A percentile compares a stretch with the other conserved stretches of the same genome.
Evolutionary conservation across 2,888 invertebrate species (phyloP).

Genomic region (Patella depressa): DNA sequence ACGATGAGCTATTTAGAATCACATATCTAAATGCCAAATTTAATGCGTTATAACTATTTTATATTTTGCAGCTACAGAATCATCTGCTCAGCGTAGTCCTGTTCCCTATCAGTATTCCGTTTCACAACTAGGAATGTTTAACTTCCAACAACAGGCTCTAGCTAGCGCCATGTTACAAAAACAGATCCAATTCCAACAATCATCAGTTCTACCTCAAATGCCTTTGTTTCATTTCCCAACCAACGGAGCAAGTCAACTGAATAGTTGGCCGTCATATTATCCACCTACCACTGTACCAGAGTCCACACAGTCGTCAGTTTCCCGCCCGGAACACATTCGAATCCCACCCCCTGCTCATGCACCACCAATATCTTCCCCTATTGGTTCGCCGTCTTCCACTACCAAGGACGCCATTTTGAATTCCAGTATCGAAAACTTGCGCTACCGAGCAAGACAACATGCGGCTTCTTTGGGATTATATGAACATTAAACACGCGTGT

Average conservation of each 20-base stretch:
- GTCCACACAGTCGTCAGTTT: slow-evolving; percentile 25
- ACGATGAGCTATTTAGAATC: no score
- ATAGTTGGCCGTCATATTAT: slow-evolving; percentile 24
- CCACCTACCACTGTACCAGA: slow-evolving; percentile 24
- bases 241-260: slow-evolving; percentile 19
- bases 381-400: slow-evolving; percentile 16
- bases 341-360: slow-evolving; percentile 27
- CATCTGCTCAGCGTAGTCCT: slow-evolving; percentile 7
- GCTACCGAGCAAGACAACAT: slow-evolving; percentile 55
- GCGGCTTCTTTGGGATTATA: slow-evolving; percentile 45
- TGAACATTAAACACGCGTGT: slow-evolving; percentile 13
- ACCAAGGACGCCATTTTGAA: slow-evolving; percentile 83
- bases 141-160: slow-evolving; percentile 35
- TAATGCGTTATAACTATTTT: neutral
- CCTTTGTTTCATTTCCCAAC: slow-evolving; percentile 17
- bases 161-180: slow-evolving; percentile 32
- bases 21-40: no score
- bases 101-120: slow-evolving; percentile 22
- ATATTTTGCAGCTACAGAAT: neutral
- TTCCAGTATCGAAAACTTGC: slow-evolving; percentile 80
- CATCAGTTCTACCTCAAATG: slow-evolving; percentile 17
- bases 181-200: slow-evolving; percentile 25
- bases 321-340: slow-evolving; percentile 21
- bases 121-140: slow-evolving; percentile 28
- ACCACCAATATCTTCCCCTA: slow-evolving; percentile 19